Evolutionary conservation across 2,797 vertebrate species (phyloP).

Genomic region (Gobionotothen gibberifrons): DNA sequence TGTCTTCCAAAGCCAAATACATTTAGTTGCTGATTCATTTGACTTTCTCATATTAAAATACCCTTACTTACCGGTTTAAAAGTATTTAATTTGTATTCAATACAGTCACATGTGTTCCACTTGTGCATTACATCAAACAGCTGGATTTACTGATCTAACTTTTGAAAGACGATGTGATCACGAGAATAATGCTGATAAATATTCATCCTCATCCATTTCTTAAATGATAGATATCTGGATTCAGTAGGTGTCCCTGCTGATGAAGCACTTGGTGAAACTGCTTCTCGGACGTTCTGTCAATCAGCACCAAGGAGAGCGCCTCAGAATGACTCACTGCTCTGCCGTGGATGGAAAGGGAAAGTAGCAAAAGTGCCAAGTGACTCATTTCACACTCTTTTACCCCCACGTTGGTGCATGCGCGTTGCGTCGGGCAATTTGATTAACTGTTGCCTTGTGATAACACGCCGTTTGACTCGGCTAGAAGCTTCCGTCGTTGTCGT

Average conservation of each 20-base stretch:
- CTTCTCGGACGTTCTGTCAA: conserved; percentile 54
- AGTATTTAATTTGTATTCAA: background rate
- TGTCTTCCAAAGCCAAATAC: background rate
- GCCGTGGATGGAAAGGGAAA: conserved; percentile 48
- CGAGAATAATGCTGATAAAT: background rate
- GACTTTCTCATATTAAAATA: background rate
- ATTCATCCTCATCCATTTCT: background rate
- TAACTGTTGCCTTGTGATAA: conserved; percentile 62
- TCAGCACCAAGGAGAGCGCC: conserved; percentile 73
- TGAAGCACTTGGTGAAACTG: conserved; percentile 46
- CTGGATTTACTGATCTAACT: too few species aligned
- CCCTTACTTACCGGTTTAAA: background rate
- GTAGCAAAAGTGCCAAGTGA: conserved; percentile 50
- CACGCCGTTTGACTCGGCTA: conserved; percentile 45
- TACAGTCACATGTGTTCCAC: too few species aligned
- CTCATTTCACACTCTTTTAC: conserved; percentile 53
- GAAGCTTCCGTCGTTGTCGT: conserved; percentile 54
- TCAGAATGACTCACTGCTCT: conserved; percentile 69
- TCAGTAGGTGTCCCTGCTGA: conserved; percentile 35
- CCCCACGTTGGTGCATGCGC: conserved; percentile 15
- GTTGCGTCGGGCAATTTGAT: conserved; percentile 53
- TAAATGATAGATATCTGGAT: background rate
- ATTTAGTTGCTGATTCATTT: background rate
- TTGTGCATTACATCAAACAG: too few species aligned
- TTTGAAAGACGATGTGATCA: background rate